Percentiles rank a stretch among this genome's conserved stretches.
Evolutionary conservation across 64 coral and sea anemone species (phyloP).

Genomic region (Astreopora myriophthalma): DNA sequence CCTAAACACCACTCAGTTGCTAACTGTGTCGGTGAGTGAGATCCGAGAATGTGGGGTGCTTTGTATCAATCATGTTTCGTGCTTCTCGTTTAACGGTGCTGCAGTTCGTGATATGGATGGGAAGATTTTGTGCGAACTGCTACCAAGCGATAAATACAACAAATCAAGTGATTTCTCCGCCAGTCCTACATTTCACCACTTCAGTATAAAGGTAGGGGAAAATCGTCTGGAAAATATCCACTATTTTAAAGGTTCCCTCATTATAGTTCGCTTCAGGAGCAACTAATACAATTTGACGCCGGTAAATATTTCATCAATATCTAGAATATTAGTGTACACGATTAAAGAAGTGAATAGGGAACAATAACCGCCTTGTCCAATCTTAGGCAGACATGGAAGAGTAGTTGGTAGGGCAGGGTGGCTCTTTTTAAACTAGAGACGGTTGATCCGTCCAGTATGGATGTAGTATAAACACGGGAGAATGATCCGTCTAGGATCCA

Average conservation of each 20-base stretch:
- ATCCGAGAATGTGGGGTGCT: not conserved
- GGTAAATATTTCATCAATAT: too few relatives aligned
- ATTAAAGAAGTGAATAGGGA: too few relatives aligned
- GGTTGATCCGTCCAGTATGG: too few relatives aligned
- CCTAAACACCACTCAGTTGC: not conserved
- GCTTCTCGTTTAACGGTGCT: conserved; percentile 7
- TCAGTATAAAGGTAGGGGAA: not conserved
- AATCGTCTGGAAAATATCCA: not conserved
- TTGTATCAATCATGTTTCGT: not conserved
- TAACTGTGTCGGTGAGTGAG: not conserved
- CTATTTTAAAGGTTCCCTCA: not conserved
- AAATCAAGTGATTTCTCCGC: not conserved
- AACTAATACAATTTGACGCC: too few relatives aligned
- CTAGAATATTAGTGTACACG: too few relatives aligned
- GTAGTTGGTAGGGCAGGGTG: too few relatives aligned
- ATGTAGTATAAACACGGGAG: too few relatives aligned
- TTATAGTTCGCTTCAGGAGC: too few relatives aligned
- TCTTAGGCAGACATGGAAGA: too few relatives aligned
- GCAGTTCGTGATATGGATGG: not conserved
- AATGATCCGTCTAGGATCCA: too few relatives aligned
- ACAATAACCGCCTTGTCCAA: too few relatives aligned
- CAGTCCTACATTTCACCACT: not conserved
- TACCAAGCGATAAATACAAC: conserved; percentile 29
- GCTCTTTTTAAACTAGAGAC: too few relatives aligned
- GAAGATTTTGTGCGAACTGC: not conserved